Base-by-base conservation (phyloP, 2,888 invertebrate species). In the Scaptomyza flava region DNA sequence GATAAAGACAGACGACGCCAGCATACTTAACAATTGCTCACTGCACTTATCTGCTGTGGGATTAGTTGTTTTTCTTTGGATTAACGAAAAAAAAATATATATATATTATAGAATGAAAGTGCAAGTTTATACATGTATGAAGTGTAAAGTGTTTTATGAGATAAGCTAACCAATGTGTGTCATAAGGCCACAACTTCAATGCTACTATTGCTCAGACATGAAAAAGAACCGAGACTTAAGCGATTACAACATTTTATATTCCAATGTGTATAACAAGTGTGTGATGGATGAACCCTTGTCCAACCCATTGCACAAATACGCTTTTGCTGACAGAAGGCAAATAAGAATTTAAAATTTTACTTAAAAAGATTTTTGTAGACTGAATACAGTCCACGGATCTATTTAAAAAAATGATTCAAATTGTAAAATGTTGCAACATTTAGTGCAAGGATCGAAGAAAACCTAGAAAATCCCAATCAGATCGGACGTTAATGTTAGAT, bases 141-240 rank as follows among this genome's bases (percentile, higher is more conserved):
- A 63, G 67, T 67, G 64, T 64, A 54, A 14, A 57, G 52, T 58
- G 62, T 58, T 56, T 41, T n/a, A 23, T 27, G 81, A 61, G 87
- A 87, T 82, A 82, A 82, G 82, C 77, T 77, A 70, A 75, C 82
- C 82, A 81, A 82, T 87, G 87, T 82, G 81, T 82, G 82, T 87
- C 87, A 82, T 87, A 82, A 87, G 82, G 87, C 87, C 82, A 82
- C 79, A 87, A 87, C 87, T 87, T 87, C 85, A 82, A 81, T 84
- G 87, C 81, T 84, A 27, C 6, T 27, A 79, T 65, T 63, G 46
- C 36, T 31, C 34, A 70, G 81, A 58, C 70, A 75, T 77, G 77
- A 62, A 45, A 45, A 62, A 60, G 66, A 60, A 63, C 41, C 42
- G 51, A 65, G 65, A 50, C 41, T 38, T 41, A 30, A 51, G 42